Base-by-base conservation (phyloP, 2,113 vertebrate genomes). In the Paracanthobrama guichenoti region DNA sequence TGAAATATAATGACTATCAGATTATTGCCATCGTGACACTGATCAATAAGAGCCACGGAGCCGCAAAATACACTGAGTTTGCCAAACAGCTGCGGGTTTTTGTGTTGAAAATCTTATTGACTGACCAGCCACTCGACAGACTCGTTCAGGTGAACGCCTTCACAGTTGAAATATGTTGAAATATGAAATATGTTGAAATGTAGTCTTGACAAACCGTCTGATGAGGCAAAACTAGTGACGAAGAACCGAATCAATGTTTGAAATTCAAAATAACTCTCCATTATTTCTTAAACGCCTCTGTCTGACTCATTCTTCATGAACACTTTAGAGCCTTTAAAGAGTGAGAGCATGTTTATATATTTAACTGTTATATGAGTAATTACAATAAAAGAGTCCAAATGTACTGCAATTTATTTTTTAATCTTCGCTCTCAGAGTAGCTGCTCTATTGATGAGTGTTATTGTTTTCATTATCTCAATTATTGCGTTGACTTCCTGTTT, bases 391-490 rank as follows among this genome's bases (percentile, higher is more conserved):
- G 31, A 69, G 35, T 16, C 31, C 12, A 42, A 78, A 78, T 78
- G 31, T 59, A n/a, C 18, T 39, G 28, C 20, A 57, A 14, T 59
- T 73, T 66, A 79, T 66, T 64, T 60, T 53, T 86, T 71, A 42
- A 35, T 48, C 72, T 67, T 31, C 35, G 4, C 57, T 48, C n/a
- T 71, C 48, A 66, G 57, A 78, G 26, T 75, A 59, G 20, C 66
- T 60, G 28, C n/a, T 86, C 53, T 66, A 78, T 82, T 85, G 48
- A 76, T 76, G 72, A 71, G 11, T 67, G 72, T 46, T 57, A 73
- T 86, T 72, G 50, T 48, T 83, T 46, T 82, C 66, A 79, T 79
- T 73, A 79, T 62, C 80, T 79, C 48, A 74, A 84, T 84, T 55
- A 75, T 67, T 39, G 44, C 64, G 80, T 86, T 66, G 20, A 71